These are phyloP conservation scores for Dolichallabes microphthalmus DNA, from an alignment of 2,113 vertebrate species.

Conservation along the genomic window DNA sequence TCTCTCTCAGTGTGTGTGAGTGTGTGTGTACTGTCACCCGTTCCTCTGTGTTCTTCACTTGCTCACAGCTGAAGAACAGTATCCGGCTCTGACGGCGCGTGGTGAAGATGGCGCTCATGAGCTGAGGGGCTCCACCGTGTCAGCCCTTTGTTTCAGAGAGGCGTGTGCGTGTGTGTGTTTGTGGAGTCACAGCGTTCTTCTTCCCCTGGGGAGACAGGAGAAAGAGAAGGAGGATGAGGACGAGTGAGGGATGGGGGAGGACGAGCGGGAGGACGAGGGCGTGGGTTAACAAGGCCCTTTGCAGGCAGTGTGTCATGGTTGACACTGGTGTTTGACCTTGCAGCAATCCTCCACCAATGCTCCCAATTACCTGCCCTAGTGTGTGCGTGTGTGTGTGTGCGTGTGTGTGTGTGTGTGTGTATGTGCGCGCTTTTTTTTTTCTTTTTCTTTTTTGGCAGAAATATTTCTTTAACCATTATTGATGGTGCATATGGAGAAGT, in stretches of 20 bases:
- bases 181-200: background rate
- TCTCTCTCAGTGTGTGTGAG: no score
- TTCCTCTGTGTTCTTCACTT: background rate
- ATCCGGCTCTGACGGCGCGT: no score
- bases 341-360: constrained; percentile 44
- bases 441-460: background rate
- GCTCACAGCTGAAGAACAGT: background rate
- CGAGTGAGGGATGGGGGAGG: background rate
- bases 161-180: constrained; percentile 14
- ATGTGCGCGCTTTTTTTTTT: background rate
- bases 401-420: background rate
- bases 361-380: constrained; percentile 33
- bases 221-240: background rate
- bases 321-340: constrained; percentile 76
- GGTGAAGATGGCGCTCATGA: background rate
- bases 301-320: constrained; percentile 72
- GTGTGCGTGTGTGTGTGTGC: constrained; percentile 3
- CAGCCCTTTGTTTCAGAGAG: constrained; percentile 1
- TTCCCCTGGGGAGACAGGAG: constrained; percentile 12
- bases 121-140: background rate
- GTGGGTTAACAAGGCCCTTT: constrained; percentile 63
- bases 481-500: background rate
- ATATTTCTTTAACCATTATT: background rate
- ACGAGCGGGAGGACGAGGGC: constrained; percentile 13
- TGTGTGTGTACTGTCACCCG: constrained; percentile 23